phyloP scores from a whole-genome alignment of 1,140 invertebrate genomes.

The Subanguina moxae region DNA sequence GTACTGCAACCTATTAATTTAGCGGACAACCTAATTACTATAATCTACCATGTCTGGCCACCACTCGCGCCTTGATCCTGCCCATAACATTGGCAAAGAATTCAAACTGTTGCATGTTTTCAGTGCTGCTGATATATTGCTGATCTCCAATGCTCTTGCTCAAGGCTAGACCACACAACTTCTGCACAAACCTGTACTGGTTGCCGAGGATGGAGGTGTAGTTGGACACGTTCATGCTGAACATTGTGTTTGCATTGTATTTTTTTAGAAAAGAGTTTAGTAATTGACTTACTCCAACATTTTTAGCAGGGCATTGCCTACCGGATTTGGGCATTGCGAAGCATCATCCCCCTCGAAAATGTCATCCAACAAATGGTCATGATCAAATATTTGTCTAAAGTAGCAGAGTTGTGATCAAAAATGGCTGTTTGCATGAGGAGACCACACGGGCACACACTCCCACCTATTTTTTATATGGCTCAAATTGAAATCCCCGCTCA shows the following conservation, averaged over 20 bases:
- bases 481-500: too few species aligned
- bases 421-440: too few species aligned
- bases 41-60: background rate
- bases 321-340: background rate
- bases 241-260: background rate
- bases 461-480: too few species aligned
- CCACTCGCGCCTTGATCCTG: background rate
- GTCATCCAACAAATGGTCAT: slow-evolving; percentile 6
- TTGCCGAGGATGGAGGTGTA: slow-evolving; percentile 12
- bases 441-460: too few species aligned
- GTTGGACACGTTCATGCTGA: background rate
- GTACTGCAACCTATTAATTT: too few species aligned
- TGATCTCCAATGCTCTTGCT: background rate
- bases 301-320: background rate
- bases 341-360: slow-evolving; percentile 4
- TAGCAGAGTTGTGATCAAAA: too few species aligned
- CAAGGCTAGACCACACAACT: slow-evolving; percentile 4
- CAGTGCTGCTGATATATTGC: background rate
- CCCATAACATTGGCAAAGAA: background rate
- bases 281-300: slow-evolving; percentile 7
- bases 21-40: too few species aligned
- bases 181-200: slow-evolving; percentile 8
- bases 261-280: background rate
- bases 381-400: slow-evolving; percentile 10
- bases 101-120: slow-evolving; percentile 11